Evolutionary conservation across 1,140 invertebrate genomes (phyloP).

Genomic region (Ditylenchus dipsaci): DNA sequence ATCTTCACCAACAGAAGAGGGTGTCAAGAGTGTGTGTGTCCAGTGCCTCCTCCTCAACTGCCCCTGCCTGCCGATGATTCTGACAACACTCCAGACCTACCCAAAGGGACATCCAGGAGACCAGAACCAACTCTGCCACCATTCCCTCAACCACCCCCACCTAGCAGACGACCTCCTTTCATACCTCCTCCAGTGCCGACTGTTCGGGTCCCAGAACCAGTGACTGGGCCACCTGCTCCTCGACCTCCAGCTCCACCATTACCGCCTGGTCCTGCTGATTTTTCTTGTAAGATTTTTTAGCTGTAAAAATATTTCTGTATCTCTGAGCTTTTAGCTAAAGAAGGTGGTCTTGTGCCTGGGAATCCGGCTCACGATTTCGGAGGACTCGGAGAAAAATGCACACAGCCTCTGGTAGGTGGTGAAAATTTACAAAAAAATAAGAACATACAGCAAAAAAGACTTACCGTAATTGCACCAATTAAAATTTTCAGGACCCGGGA

Average conservation of each 20-base stretch:
- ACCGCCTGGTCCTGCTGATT: neutral
- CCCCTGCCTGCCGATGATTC: neutral
- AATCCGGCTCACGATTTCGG: neutral
- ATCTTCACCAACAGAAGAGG: slow-evolving; percentile 54
- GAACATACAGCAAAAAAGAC: too few species aligned
- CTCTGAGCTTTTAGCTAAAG: neutral
- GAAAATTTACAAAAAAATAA: neutral
- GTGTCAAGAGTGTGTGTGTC: slow-evolving; percentile 55
- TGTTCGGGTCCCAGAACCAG: neutral
- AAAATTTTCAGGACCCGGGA: slow-evolving; percentile 45
- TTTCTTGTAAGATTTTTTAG: neutral
- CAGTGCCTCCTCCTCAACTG: slow-evolving; percentile 12
- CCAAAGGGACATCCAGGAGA: neutral
- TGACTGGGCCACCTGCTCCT: neutral
- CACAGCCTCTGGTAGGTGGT: slow-evolving; percentile 47
- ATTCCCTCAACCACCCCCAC: slow-evolving; percentile 16
- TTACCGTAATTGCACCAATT: too few species aligned
- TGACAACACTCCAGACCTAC: too few species aligned
- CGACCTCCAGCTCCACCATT: neutral
- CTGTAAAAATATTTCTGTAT: slow-evolving; percentile 8
- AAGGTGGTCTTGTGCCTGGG: slow-evolving; percentile 8
- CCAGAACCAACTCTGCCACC: slow-evolving; percentile 11
- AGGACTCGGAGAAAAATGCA: slow-evolving; percentile 50
- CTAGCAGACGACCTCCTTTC: neutral
- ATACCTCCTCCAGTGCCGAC: neutral